Evolutionary conservation across 2,888 invertebrate species (phyloP).

Genomic region (Trachelus troglodyta): DNA sequence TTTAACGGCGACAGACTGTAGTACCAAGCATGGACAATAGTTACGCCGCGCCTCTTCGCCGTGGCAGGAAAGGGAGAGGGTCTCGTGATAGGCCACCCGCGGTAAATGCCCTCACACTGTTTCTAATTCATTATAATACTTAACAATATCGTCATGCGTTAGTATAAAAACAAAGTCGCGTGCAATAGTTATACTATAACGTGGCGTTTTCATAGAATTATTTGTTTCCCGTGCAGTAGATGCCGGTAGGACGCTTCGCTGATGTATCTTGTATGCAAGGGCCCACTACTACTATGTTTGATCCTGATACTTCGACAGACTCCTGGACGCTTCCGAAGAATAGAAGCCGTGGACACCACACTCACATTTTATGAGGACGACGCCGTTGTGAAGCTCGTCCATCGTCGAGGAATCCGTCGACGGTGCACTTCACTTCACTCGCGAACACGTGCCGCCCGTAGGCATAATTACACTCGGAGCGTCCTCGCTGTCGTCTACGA

Average conservation of each 20-base stretch:
- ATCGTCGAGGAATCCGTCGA: conserved; percentile 64
- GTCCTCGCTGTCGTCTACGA: conserved; percentile 15
- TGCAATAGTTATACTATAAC: neutral
- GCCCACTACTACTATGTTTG: neutral
- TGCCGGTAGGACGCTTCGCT: neutral
- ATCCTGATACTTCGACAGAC: neutral
- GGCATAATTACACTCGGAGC: conserved; percentile 34
- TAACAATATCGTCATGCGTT: neutral
- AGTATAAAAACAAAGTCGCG: neutral
- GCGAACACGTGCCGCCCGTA: conserved; percentile 25
- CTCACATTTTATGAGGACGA: conserved; percentile 81
- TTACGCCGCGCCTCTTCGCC: neutral
- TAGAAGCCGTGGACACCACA: conserved; percentile 40
- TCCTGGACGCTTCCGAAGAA: neutral
- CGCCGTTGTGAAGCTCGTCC: conserved; percentile 78
- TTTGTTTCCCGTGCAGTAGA: neutral
- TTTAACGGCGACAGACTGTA: neutral
- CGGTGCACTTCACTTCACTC: neutral
- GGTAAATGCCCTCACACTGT: neutral
- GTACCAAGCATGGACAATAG: neutral
- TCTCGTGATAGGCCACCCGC: neutral
- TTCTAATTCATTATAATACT: neutral
- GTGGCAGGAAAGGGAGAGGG: neutral
- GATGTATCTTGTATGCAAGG: neutral
- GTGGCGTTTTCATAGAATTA: neutral